These are phyloP conservation scores for Ashinkailepas kermadecensis DNA, from an alignment of 2,888 invertebrate species.

Conservation along the genomic window DNA sequence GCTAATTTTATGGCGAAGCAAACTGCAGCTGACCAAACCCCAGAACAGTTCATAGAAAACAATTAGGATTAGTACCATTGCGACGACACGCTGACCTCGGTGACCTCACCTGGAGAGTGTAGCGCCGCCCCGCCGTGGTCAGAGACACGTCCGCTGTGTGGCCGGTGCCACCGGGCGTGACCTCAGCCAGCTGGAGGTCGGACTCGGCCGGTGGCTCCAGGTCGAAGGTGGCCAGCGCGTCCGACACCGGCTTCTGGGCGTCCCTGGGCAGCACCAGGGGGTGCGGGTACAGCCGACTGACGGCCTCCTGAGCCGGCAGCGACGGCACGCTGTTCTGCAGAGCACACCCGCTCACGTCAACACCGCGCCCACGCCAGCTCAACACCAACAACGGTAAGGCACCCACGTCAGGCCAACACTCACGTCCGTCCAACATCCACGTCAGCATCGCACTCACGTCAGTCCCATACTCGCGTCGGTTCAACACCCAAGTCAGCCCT, in stretches of 20 bases:
- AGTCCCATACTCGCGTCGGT: too few relatives aligned
- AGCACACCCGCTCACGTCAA: not conserved
- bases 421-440: too few relatives aligned
- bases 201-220: constrained; percentile 23
- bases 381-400: too few relatives aligned
- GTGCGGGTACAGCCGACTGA: constrained; percentile 77
- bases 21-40: too few relatives aligned
- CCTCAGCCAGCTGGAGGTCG: constrained; percentile 4
- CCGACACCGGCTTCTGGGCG: constrained; percentile 61
- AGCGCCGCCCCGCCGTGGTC: not conserved
- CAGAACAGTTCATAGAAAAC: too few relatives aligned
- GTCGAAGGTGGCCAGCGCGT: constrained; percentile 58
- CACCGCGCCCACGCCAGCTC: too few relatives aligned
- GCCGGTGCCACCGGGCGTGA: not conserved
- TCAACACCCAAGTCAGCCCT: too few relatives aligned
- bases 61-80: too few relatives aligned
- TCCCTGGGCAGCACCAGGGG: constrained; percentile 69
- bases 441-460: too few relatives aligned
- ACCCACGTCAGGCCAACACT: too few relatives aligned
- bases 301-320: constrained; percentile 57
- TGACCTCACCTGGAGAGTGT: constrained; percentile 7
- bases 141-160: not conserved
- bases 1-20: too few relatives aligned
- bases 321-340: constrained; percentile 62
- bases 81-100: not conserved